phyloP scores from a whole-genome alignment of 37 sponge, comb jelly and placozoan genomes.

The Aplysina aerophoba region DNA sequence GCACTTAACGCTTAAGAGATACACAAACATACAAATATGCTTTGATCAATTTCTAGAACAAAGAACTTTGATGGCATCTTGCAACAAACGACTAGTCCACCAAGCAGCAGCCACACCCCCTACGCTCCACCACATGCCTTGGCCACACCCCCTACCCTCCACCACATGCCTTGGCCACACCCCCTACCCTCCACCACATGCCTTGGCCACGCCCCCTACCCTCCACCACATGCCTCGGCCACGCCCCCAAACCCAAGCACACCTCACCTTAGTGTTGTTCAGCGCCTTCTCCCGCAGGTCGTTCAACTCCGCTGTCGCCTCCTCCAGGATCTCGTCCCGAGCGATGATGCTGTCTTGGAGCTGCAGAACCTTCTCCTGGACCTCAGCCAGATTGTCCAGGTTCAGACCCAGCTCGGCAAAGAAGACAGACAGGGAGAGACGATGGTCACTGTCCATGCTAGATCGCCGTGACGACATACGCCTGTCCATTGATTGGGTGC shows the following conservation, averaged over 20 bases:
- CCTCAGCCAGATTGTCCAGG: constrained; percentile 19
- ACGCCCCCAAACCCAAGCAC: not conserved
- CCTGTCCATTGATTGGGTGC: not conserved
- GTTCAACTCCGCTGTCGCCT: constrained; percentile 14
- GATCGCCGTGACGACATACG: not conserved
- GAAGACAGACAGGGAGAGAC: constrained; percentile 2
- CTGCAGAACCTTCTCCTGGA: constrained; percentile 20
- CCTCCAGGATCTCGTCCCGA: constrained; percentile 27
- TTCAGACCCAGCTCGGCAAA: constrained; percentile 17
- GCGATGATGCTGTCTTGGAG: constrained; percentile 27
- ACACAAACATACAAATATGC: too few species aligned
- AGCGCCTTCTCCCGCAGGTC: constrained; percentile 15
- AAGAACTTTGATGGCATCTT: too few species aligned
- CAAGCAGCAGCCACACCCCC: too few species aligned
- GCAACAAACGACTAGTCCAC: too few species aligned
- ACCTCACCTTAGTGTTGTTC: constrained; percentile 13
- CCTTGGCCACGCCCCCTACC: too few species aligned
- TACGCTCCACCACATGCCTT: too few species aligned
- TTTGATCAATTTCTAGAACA: too few species aligned
- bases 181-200: too few species aligned
- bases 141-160: too few species aligned
- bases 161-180: too few species aligned
- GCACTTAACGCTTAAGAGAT: too few species aligned
- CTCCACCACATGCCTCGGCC: too few species aligned
- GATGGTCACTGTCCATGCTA: not conserved